Conservation (phyloP, 2,113 vertebrate genomes). For the Pedionomus torquatus region DNA sequence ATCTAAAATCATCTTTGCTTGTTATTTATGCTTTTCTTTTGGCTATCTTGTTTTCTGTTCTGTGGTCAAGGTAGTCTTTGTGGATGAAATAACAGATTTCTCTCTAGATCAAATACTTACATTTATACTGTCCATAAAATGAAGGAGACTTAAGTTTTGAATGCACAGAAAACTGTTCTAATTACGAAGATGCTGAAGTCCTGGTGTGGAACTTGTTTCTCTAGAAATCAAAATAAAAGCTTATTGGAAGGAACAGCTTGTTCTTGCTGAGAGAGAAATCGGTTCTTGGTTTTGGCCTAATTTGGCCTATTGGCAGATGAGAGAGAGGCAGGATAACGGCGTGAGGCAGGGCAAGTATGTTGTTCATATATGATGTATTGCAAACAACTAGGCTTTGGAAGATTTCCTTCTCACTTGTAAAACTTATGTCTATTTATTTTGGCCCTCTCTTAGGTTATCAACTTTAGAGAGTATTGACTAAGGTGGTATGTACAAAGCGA, state of each 20-base stretch:
- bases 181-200: background rate
- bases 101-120: background rate
- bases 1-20: background rate
- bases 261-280: slow-evolving; percentile 21
- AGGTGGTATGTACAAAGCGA: background rate
- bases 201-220: slow-evolving; percentile 19
- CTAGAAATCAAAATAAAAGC: slow-evolving; percentile 36
- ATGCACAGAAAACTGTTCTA: background rate
- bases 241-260: background rate
- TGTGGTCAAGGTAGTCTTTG: background rate
- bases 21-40: background rate
- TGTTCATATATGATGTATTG: background rate
- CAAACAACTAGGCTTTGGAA: background rate
- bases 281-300: background rate
- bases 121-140: background rate
- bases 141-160: background rate
- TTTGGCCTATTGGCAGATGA: background rate
- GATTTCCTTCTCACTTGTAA: background rate
- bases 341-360: background rate
- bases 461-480: background rate
- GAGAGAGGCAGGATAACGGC: background rate
- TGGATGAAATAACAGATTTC: background rate
- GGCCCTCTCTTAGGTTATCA: background rate
- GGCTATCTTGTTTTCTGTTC: background rate
- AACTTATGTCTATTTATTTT: background rate